Evolutionary conservation across 1,140 invertebrate species (phyloP).

Genomic region (Eulimnadia texana): DNA sequence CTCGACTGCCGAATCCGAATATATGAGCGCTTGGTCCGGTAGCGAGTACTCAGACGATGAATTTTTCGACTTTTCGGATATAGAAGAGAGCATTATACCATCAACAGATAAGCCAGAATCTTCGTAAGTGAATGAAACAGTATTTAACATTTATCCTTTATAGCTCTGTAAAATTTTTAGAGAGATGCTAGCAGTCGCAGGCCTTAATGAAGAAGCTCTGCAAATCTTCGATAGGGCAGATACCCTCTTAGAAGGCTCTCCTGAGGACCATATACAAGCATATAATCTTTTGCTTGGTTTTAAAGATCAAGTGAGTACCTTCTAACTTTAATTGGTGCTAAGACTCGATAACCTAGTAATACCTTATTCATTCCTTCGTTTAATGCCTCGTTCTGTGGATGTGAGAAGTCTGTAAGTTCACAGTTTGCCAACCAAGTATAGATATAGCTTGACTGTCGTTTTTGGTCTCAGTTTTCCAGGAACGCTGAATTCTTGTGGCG

Average conservation of each 20-base stretch:
- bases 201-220: not conserved
- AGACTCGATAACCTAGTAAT: no score
- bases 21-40: not conserved
- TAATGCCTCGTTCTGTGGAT: no score
- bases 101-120: not conserved
- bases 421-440: no score
- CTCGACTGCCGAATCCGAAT: not conserved
- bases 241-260: not conserved
- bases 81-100: not conserved
- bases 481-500: conserved; percentile 45
- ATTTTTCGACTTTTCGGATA: not conserved
- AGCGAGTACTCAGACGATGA: not conserved
- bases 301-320: no score
- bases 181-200: not conserved
- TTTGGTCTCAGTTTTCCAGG: not conserved
- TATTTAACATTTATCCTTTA: no score
- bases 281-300: not conserved
- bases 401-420: no score
- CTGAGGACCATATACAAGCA: not conserved
- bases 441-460: no score
- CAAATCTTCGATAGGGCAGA: not conserved
- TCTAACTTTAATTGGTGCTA: no score
- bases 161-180: no score
- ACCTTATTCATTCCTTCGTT: no score
- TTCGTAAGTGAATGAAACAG: no score